Evolutionary conservation across 2,113 vertebrate species (phyloP).

Genomic region (Coregonus clupeaformis): DNA sequence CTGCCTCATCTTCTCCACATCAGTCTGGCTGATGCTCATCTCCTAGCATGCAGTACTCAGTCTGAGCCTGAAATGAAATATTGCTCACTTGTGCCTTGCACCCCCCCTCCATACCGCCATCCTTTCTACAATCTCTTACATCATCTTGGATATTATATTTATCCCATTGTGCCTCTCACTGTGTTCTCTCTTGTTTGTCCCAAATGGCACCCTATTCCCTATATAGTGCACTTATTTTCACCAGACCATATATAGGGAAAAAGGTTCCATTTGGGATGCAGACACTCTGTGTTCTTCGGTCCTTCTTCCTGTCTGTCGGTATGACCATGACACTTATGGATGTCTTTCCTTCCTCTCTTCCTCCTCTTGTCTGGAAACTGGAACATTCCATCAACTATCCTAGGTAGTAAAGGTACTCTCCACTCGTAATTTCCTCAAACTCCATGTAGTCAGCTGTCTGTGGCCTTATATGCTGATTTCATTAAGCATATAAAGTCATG

Average conservation of each 20-base stretch:
- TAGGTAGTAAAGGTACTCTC: constrained; percentile 98
- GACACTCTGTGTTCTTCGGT: constrained; percentile 56
- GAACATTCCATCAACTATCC: constrained; percentile 96
- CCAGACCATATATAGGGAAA: no score
- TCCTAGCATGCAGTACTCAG: constrained; percentile 27
- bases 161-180: constrained; percentile 53
- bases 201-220: no score
- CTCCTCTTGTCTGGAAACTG: constrained; percentile 86
- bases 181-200: no score
- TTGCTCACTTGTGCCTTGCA: constrained; percentile 4
- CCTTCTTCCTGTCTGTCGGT: constrained; percentile 45
- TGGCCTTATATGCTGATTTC: no score
- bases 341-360: constrained; percentile 84
- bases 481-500: constrained; percentile 46
- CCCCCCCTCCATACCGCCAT: neutral
- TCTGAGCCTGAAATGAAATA: constrained; percentile 8
- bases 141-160: constrained; percentile 39
- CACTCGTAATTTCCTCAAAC: constrained; percentile 69
- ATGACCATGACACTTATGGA: constrained; percentile 81
- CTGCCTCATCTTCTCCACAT: neutral
- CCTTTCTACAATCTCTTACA: neutral
- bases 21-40: constrained; percentile 5
- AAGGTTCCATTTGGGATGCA: no score
- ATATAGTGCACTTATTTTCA: no score
- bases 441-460: constrained; percentile 24